These are phyloP conservation scores for Lycocerus yunnanus DNA, from an alignment of 2,888 invertebrate genomes.

Conservation along the genomic window DNA sequence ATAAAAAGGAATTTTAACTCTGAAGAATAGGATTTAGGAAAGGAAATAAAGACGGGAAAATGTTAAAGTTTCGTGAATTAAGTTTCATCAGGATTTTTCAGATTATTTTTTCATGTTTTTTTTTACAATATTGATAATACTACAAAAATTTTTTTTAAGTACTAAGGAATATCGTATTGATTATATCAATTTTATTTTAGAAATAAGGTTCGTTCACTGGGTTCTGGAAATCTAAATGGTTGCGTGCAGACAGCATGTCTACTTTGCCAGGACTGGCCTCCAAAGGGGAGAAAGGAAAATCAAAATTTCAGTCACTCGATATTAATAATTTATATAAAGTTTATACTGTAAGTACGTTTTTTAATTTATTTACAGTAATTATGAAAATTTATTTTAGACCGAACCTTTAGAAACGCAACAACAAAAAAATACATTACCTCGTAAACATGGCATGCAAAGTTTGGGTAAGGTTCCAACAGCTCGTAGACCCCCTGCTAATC, in stretches of 20 bases:
- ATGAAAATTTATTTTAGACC: constrained; percentile 61
- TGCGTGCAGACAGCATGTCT: constrained; percentile 96
- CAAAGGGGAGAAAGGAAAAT: constrained; percentile 88
- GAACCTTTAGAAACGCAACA: constrained; percentile 87
- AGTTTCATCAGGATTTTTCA: too few species aligned
- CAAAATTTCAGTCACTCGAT: constrained; percentile 95
- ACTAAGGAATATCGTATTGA: background rate
- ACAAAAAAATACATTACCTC: constrained; percentile 86
- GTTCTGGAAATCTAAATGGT: constrained; percentile 83
- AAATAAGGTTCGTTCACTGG: constrained; percentile 78
- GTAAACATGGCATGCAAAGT: constrained; percentile 99
- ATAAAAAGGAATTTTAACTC: too few species aligned
- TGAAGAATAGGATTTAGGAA: too few species aligned
- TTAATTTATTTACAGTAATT: constrained; percentile 3
- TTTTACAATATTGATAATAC: too few species aligned
- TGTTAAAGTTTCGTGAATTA: too few species aligned
- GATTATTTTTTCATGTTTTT: too few species aligned
- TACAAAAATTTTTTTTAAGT: too few species aligned
- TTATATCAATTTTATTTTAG: constrained; percentile 52
- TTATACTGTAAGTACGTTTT: constrained; percentile 69
- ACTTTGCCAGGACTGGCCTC: constrained; percentile 89
- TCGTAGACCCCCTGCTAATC: constrained; percentile 97
- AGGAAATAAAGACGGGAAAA: too few species aligned
- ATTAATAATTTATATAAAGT: constrained; percentile 96
- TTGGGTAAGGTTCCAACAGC: constrained; percentile 99